These are phyloP conservation scores for Macropus fuliginosus DNA, from an alignment of 2,797 vertebrate species.

Conservation along the genomic window DNA sequence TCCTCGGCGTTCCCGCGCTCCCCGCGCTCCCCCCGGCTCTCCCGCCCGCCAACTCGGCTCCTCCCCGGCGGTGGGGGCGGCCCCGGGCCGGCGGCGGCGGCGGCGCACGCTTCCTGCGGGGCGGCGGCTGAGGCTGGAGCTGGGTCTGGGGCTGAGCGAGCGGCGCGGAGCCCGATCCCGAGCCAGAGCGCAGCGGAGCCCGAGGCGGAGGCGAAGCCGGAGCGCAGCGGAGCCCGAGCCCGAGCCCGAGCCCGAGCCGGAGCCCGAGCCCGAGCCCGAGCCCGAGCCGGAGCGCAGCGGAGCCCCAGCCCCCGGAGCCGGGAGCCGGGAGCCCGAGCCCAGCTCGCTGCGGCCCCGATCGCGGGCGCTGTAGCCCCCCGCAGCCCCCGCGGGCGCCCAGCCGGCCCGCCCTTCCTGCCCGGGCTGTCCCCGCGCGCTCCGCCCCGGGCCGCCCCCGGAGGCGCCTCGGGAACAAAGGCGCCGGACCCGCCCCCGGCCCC, in stretches of 20 bases:
- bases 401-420: background rate
- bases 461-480: conserved; percentile 74
- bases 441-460: conserved; percentile 55
- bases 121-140: conserved; percentile 78
- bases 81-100: conserved; percentile 42
- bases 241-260: background rate
- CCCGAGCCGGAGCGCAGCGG: background rate
- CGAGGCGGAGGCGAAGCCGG: background rate
- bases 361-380: conserved; percentile 52
- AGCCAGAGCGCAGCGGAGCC: background rate
- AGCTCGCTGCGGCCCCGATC: conserved; percentile 30
- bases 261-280: background rate
- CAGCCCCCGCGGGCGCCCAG: conserved; percentile 49
- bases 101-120: conserved; percentile 79
- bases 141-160: conserved; percentile 7
- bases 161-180: background rate
- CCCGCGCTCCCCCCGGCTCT: conserved; percentile 5
- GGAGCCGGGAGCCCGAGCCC: background rate
- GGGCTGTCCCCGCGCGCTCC: conserved; percentile 34
- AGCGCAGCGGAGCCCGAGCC: conserved; percentile 48
- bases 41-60: conserved; percentile 8
- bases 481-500: conserved; percentile 58
- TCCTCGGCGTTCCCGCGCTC: background rate
- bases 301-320: conserved; percentile 33
- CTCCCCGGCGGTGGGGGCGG: conserved; percentile 17